Evolutionary conservation across 2,888 invertebrate genomes (phyloP), one percentile per base, ranked within the genome.

Genomic region (Chymomyza caudatula): DNA sequence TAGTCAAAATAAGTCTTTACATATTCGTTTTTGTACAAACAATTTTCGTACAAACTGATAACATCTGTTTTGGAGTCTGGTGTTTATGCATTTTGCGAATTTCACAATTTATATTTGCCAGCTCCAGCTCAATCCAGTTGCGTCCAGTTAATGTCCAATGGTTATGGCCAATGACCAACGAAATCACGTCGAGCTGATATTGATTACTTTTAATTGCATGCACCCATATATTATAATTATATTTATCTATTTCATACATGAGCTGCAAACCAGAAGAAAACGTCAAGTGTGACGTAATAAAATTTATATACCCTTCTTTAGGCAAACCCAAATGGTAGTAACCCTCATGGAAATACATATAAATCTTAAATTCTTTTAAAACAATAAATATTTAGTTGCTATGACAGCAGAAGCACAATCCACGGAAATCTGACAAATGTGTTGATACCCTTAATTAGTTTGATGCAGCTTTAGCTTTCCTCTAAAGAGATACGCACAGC

Each of bases 1-100:
- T 23, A 54, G 20, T n/a, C 17, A 15, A 64, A 20, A 58, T 29
- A 19, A 2, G 44, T 22, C 62, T 59, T 59, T 29, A 37, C 11
- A 37, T 4, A 68, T 44, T 49, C 52, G 52, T 43, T 72, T 43
- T 72, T 11, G 2, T 5, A 11, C 42, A 17, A 58, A 13, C 4
- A 44, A 17, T 15, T 19, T 64, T 11, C 23, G 53, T 17, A 47
- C n/a, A 47, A 17, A 47, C 47, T 47, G 15, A 19, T 47, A 47
- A 19, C 19, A 47, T 47, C 8, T 37, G 29, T 3, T 37, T n/a
- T 3, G 29, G 4, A 3, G 3, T 4, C 6, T 13, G 43, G 6
- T n/a, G 6, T 43, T 43, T 17, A 6, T 15, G 4, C n/a, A 13
- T 47, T 15, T 47, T 47, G n/a, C 4, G 19, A 11, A 15, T 47